Percentiles rank a stretch among this genome's conserved stretches.
phyloP scores from a whole-genome alignment of 2,113 vertebrate genomes.

The Hydropotes inermis region DNA sequence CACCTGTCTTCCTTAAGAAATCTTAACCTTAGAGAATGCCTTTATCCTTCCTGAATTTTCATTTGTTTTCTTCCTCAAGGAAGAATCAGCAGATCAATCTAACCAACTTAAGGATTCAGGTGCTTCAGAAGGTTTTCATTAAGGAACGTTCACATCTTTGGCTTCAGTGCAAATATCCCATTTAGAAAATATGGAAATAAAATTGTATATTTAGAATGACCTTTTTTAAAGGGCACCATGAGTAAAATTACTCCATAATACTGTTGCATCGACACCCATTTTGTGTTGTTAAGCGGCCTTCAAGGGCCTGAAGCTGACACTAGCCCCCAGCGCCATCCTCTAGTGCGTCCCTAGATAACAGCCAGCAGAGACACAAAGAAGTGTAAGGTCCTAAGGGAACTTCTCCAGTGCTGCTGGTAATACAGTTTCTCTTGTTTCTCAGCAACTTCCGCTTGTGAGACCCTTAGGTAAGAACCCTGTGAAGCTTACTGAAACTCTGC shows the following conservation, averaged over 20 bases:
- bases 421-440: neutral
- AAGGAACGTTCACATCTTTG: neutral
- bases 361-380: neutral
- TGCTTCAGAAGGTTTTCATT: neutral
- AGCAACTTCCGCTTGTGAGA: neutral
- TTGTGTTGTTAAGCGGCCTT: neutral
- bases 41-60: neutral
- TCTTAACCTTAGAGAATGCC: neutral
- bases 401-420: neutral
- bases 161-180: neutral
- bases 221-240: neutral
- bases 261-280: neutral
- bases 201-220: neutral
- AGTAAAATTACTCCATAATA: neutral
- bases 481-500: neutral
- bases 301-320: neutral
- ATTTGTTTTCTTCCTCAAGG: neutral
- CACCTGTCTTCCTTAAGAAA: neutral
- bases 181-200: neutral
- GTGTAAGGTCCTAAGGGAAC: neutral
- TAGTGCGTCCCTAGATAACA: neutral
- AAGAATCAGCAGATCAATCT: neutral
- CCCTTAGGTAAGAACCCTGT: neutral
- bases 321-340: neutral
- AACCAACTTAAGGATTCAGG: neutral